Conservation (phyloP, 2,113 vertebrate genomes). For the Brevimyrus niger region DNA sequence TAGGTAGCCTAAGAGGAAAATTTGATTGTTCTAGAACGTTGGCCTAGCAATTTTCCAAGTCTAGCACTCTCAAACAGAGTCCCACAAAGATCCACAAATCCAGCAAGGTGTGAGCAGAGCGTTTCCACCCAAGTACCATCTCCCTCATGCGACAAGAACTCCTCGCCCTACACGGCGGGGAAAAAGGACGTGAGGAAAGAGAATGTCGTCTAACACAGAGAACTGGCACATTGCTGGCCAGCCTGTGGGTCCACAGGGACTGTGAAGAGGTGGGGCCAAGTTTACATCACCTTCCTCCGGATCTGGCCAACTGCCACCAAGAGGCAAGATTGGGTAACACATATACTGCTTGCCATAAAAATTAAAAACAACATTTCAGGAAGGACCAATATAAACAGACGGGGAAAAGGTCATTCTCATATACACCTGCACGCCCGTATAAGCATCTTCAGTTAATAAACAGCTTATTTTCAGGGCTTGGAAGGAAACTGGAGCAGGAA, state of each 20-base stretch:
- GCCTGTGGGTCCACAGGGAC: neutral
- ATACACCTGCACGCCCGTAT: neutral
- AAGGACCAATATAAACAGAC: neutral
- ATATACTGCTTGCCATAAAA: neutral
- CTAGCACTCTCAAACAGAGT: neutral
- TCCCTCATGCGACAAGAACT: neutral
- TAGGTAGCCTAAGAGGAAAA: neutral
- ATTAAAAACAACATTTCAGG: neutral
- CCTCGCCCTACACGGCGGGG: neutral
- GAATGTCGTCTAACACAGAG: neutral
- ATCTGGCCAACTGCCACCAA: conserved; percentile 2
- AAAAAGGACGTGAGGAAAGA: neutral
- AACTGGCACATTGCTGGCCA: neutral
- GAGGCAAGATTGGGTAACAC: neutral
- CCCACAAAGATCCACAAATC: neutral
- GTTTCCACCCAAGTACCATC: neutral
- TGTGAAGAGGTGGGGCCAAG: neutral
- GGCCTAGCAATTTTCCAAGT: neutral
- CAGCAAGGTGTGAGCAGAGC: neutral
- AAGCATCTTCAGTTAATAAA: neutral
- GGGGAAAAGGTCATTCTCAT: neutral
- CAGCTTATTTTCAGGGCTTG: neutral
- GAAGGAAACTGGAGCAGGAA: neutral
- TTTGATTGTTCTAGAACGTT: neutral
- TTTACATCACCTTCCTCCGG: neutral